A percentile compares a stretch with the other conserved stretches of the same genome.
phyloP scores from a whole-genome alignment of 2,888 invertebrate genomes.

The Callyntrura guangdongensis region DNA sequence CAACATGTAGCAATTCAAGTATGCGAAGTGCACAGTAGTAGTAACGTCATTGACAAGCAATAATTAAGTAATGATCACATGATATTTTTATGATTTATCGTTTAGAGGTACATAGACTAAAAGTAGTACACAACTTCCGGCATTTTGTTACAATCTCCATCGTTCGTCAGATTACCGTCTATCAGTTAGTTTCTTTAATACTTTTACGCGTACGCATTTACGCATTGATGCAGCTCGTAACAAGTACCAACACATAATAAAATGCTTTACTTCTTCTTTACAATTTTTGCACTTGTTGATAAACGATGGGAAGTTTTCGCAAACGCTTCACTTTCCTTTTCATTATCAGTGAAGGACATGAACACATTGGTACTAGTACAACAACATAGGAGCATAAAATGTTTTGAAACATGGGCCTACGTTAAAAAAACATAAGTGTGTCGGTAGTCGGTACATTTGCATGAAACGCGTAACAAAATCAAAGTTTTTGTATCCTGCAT shows the following conservation, averaged over 20 bases:
- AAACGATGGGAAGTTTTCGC: slow-evolving; percentile 64
- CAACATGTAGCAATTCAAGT: neutral
- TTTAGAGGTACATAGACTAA: slow-evolving; percentile 21
- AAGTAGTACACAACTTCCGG: slow-evolving; percentile 72
- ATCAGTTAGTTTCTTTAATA: slow-evolving; percentile 27
- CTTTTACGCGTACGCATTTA: slow-evolving; percentile 41
- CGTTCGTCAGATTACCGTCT: neutral
- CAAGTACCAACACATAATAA: neutral
- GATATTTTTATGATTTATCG: slow-evolving; percentile 1
- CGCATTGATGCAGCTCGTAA: slow-evolving; percentile 26
- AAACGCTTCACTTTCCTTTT: slow-evolving; percentile 74
- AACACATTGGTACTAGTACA: neutral
- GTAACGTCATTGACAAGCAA: neutral
- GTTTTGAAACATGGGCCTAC: neutral
- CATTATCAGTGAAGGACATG: slow-evolving; percentile 65
- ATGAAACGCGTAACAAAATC: neutral
- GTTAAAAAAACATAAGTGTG: too few relatives aligned
- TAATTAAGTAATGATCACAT: slow-evolving; percentile 3
- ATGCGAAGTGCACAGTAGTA: neutral
- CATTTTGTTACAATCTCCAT: neutral
- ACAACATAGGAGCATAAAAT: neutral
- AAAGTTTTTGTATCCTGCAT: slow-evolving; percentile 13
- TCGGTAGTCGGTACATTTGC: neutral
- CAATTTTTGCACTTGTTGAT: neutral
- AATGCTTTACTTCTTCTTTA: neutral